Conservation (phyloP, 1,140 invertebrate genomes). For the Dinothrombium tinctorium region DNA sequence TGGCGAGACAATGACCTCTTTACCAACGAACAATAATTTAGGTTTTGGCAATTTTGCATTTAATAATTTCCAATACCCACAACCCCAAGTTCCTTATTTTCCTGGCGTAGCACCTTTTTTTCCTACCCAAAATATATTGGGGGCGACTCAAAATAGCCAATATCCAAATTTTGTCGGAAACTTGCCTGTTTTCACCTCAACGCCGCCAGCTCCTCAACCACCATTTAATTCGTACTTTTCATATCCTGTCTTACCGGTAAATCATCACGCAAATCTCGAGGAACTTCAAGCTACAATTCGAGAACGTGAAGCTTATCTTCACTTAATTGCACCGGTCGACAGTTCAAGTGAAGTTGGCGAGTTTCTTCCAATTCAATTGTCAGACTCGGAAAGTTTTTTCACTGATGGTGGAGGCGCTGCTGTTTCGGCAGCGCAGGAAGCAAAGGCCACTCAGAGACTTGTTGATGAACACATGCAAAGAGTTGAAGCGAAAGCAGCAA, state of each 20-base stretch:
- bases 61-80: neutral
- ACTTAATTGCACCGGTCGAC: neutral
- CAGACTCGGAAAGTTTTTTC: constrained; percentile 1
- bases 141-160: neutral
- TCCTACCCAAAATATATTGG: neutral
- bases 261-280: neutral
- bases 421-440: neutral
- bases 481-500: neutral
- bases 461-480: neutral
- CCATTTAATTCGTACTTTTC: neutral
- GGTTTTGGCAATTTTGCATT: neutral
- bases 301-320: constrained; percentile 1
- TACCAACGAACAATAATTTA: neutral
- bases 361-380: neutral
- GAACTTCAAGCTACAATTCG: neutral
- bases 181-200: neutral
- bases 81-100: neutral
- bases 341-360: neutral
- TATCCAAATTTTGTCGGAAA: neutral
- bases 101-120: too few species aligned
- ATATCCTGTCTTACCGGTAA: neutral
- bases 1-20: too few species aligned
- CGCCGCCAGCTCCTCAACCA: neutral
- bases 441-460: neutral
- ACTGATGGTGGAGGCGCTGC: neutral